Base-by-base conservation (phyloP, 2,888 invertebrate genomes). In the Copidosoma aretas region DNA sequence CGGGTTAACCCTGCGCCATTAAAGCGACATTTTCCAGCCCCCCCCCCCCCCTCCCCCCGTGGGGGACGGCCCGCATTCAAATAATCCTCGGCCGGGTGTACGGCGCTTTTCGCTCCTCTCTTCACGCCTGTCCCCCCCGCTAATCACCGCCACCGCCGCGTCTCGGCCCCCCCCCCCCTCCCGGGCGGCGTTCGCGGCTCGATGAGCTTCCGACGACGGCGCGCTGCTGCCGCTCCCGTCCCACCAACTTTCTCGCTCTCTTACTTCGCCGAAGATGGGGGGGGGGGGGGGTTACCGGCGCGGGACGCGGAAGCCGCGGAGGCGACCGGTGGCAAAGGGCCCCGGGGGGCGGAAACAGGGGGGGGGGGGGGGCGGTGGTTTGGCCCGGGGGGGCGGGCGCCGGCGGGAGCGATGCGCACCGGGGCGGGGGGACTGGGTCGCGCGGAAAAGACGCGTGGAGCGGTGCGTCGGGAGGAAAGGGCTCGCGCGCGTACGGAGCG, bases 1-100 rank as follows among this genome's bases (percentile, higher is more conserved):
- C 32, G 32, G 8, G 32, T 32, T 32, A 32, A 32, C 49, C 2
- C 39, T 25, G 64, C 8, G 32, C 32, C 32, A 71, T 71, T 71
- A 82, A 81, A 82, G 81, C 77, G 82, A 83, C 82, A 81, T 83
- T 83, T 83, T 83, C 82, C 82, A 82, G 80, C 81, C 82, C 82
- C 82, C 82, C 14, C 41, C 41, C 14, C 41, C 10, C 41, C 41
- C 14, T 14, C 41, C 41, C 41, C 8, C 14, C 41, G 41, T 41
- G 14, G 8, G 14, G 41, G 10, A 14, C 41, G 41, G 41, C 41
- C 12, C 32, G 32, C 8, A 8, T 32, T 32, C n/a, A n/a, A n/a
- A 32, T 32, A 32, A 32, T 32, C 32, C 32, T 32, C 32, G 4
- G 3, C 32, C 32, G 32, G 32, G 32, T 5, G 32, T 8, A 32